Percentiles rank a stretch among this genome's conserved stretches.
Conservation (phyloP, 1,140 invertebrate genomes). For the Drosophila orosa region DNA sequence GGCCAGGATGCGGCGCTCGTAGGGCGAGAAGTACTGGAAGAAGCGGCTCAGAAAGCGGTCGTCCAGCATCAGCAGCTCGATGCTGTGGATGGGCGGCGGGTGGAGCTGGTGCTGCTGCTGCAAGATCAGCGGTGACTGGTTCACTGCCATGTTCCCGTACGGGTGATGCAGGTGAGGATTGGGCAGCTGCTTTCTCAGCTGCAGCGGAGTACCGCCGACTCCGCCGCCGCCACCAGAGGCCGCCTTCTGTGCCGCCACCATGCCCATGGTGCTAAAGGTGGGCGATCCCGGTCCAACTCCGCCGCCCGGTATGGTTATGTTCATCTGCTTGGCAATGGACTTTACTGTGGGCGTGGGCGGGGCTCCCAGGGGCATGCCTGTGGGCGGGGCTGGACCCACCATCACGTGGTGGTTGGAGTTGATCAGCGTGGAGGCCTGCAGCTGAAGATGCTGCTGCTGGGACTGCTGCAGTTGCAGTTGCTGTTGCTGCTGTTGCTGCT, state of each 20-base stretch:
- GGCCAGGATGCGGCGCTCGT: constrained; percentile 91
- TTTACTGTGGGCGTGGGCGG: constrained; percentile 79
- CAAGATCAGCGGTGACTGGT: constrained; percentile 70
- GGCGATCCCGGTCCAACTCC: constrained; percentile 57
- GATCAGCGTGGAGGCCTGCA: constrained; percentile 77
- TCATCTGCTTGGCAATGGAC: constrained; percentile 83
- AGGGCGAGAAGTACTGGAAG: constrained; percentile 93
- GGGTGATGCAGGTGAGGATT: constrained; percentile 83
- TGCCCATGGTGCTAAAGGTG: constrained; percentile 80
- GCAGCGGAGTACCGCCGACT: constrained; percentile 60
- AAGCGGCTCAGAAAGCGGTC: constrained; percentile 93
- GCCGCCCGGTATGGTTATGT: constrained; percentile 72
- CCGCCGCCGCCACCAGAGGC: constrained; percentile 23
- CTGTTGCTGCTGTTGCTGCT: constrained; percentile 47
- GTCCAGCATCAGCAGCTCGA: constrained; percentile 92
- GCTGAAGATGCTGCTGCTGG: constrained; percentile 72
- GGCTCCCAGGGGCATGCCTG: constrained; percentile 69
- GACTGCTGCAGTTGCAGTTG: constrained; percentile 56
- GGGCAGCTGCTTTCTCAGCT: constrained; percentile 79
- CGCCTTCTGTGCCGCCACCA: constrained; percentile 75
- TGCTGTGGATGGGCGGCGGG: constrained; percentile 85
- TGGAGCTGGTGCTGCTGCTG: constrained; percentile 75
- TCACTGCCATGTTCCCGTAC: constrained; percentile 62
- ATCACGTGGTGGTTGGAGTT: constrained; percentile 75
- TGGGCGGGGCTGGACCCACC: constrained; percentile 57